Evolutionary conservation across 37 sponge, comb jelly and placozoan genomes (phyloP).

Genomic region (Ephydatia muelleri): DNA sequence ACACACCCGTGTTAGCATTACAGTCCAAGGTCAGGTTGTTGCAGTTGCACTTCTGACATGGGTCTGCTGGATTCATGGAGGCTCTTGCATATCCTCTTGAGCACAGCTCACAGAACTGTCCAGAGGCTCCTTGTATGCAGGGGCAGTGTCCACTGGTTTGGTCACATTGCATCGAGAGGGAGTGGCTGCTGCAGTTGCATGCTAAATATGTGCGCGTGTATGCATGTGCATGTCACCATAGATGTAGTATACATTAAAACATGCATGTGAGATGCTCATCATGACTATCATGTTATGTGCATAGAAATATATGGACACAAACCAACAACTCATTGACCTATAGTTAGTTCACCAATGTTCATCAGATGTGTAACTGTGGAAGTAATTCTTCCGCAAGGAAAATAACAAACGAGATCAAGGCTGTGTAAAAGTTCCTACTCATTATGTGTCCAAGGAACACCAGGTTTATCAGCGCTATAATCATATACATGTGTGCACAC

Average conservation of each 20-base stretch:
- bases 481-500: no score
- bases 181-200: neutral
- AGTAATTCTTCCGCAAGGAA: no score
- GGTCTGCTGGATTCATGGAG: conserved; percentile 19
- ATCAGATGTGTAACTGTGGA: no score
- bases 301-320: no score
- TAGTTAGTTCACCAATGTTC: no score
- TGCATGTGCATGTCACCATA: neutral
- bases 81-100: conserved; percentile 66
- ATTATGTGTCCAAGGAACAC: no score
- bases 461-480: no score
- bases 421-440: no score
- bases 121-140: conserved; percentile 49
- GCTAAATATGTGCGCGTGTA: neutral
- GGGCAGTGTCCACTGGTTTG: conserved; percentile 16
- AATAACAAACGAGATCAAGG: no score
- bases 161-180: neutral
- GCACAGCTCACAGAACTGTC: conserved; percentile 76
- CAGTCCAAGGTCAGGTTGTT: conserved; percentile 70
- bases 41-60: conserved; percentile 79
- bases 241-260: neutral
- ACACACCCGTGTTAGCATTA: conserved; percentile 64
- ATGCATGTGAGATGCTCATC: no score
- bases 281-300: no score
- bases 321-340: no score